A percentile compares a stretch with the other conserved stretches of the same genome.
phyloP scores from a whole-genome alignment of 2,888 invertebrate species.

The Galerucella pusilla region DNA sequence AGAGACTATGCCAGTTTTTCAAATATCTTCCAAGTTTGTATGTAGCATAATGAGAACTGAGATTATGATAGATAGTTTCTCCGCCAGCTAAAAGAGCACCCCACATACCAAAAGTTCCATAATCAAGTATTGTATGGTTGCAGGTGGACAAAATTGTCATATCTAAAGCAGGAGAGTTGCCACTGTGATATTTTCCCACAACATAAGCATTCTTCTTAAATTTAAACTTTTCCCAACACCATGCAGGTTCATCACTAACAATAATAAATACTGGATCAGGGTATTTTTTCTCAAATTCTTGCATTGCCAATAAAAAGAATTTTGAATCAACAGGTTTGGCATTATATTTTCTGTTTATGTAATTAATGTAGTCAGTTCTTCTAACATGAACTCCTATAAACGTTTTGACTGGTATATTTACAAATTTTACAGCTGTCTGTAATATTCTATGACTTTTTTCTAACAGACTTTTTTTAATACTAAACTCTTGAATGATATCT shows the following conservation, averaged over 20 bases:
- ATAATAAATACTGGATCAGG: slow-evolving; percentile 63
- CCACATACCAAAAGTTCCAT: slow-evolving; percentile 68
- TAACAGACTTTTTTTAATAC: slow-evolving; percentile 66
- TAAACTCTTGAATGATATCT: slow-evolving; percentile 69
- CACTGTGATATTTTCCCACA: slow-evolving; percentile 58
- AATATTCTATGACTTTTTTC: slow-evolving; percentile 63
- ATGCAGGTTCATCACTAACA: slow-evolving; percentile 66
- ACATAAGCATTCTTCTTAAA: slow-evolving; percentile 62
- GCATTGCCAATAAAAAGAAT: slow-evolving; percentile 65
- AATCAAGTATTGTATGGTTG: slow-evolving; percentile 68
- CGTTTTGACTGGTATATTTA: slow-evolving; percentile 45
- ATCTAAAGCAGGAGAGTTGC: slow-evolving; percentile 64
- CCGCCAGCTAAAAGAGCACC: slow-evolving; percentile 67
- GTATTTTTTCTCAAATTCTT: slow-evolving; percentile 63
- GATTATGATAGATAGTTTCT: slow-evolving; percentile 65
- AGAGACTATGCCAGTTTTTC: slow-evolving; percentile 64
- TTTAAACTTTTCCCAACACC: slow-evolving; percentile 64
- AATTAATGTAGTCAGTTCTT: slow-evolving; percentile 69
- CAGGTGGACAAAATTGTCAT: slow-evolving; percentile 67
- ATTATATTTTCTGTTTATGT: slow-evolving; percentile 67
- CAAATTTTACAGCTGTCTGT: slow-evolving; percentile 38
- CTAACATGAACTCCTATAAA: slow-evolving; percentile 70
- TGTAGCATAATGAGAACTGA: slow-evolving; percentile 61
- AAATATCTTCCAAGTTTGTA: slow-evolving; percentile 63
- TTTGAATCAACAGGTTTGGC: slow-evolving; percentile 61